Conservation (phyloP, 2,888 invertebrate species). For the Alsophila aescularia region DNA sequence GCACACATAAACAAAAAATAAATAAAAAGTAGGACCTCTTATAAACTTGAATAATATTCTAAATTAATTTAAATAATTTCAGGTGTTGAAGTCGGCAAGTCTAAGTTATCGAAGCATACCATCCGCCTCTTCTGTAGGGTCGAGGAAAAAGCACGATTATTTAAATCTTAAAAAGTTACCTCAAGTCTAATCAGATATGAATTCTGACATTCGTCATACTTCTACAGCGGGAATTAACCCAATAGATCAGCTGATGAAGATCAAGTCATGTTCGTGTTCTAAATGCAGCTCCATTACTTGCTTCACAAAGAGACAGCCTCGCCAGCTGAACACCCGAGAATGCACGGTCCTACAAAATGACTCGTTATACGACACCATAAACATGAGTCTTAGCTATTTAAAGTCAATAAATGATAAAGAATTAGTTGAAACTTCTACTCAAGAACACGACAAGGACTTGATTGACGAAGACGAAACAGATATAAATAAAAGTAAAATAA, state of each 20-base stretch:
- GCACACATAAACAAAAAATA: no score
- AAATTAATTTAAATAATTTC: conserved; percentile 14
- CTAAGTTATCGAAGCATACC: conserved; percentile 38
- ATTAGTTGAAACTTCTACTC: background rate
- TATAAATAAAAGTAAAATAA: background rate
- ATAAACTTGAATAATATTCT: background rate
- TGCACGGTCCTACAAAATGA: conserved; percentile 31
- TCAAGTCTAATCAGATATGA: no score
- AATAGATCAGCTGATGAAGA: conserved; percentile 12
- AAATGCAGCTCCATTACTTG: conserved; percentile 52
- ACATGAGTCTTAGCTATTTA: no score
- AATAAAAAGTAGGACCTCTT: no score
- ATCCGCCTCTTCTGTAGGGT: background rate
- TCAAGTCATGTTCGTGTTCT: conserved; percentile 54
- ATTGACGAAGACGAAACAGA: conserved; percentile 9
- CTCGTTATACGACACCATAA: no score
- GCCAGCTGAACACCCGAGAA: conserved; percentile 33
- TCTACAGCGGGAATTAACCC: background rate
- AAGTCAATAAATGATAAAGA: no score
- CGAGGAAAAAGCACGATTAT: background rate
- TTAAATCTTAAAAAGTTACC: no score
- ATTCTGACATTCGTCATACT: background rate
- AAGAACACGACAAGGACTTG: conserved; percentile 20
- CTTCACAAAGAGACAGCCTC: conserved; percentile 43
- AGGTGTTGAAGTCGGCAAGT: conserved; percentile 42